Evolutionary conservation across 2,113 vertebrate species (phyloP).

Genomic region (Sorex araneus): DNA sequence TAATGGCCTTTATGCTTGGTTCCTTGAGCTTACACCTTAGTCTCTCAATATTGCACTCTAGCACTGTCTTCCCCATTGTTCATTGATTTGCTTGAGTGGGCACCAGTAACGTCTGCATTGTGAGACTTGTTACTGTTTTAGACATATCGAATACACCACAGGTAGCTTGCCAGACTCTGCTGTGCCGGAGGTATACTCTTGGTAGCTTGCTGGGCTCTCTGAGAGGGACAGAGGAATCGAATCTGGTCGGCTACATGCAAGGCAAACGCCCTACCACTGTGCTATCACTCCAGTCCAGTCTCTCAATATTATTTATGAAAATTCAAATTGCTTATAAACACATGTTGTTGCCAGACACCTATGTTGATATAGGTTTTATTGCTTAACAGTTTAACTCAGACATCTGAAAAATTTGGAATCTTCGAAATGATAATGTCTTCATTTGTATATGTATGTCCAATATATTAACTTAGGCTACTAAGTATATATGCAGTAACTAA

Average conservation of each 20-base stretch:
- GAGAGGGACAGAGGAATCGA: too few species aligned
- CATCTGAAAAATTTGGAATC: background rate
- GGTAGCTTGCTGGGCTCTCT: too few species aligned
- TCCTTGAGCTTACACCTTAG: background rate
- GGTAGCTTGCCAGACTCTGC: too few species aligned
- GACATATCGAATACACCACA: too few species aligned
- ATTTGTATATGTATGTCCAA: background rate
- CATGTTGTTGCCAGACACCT: background rate
- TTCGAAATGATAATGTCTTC: background rate
- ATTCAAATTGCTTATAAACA: constrained; percentile 6
- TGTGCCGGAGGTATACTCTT: too few species aligned
- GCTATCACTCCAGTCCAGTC: too few species aligned
- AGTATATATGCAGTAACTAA: background rate
- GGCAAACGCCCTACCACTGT: too few species aligned
- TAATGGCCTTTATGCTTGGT: background rate
- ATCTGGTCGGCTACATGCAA: too few species aligned
- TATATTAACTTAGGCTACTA: background rate
- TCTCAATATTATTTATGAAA: background rate
- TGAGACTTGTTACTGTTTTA: too few species aligned
- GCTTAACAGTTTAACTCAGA: background rate
- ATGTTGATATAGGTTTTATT: background rate
- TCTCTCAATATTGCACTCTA: background rate
- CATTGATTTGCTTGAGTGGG: too few species aligned
- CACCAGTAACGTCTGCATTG: too few species aligned
- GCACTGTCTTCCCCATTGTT: too few species aligned